A percentile compares a stretch with the other conserved stretches of the same genome.
These are phyloP conservation scores for Montipora capitata DNA, from an alignment of 92 coral and sea anemone species.

Conservation along the genomic window DNA sequence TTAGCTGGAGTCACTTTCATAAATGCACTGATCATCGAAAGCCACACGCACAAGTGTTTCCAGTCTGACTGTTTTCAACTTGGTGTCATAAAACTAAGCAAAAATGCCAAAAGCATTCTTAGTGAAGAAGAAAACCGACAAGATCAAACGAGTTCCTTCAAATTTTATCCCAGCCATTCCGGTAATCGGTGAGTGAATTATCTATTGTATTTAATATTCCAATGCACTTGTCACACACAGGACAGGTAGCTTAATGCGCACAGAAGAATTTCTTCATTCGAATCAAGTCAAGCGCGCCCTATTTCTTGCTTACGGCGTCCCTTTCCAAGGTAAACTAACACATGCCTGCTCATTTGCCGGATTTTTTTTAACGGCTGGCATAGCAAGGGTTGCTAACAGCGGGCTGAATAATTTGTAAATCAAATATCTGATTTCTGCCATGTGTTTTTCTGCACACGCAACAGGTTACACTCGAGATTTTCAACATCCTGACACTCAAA, in stretches of 20 bases:
- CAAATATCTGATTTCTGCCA: slow-evolving; percentile 77
- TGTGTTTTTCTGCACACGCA: slow-evolving; percentile 79
- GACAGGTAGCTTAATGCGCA: slow-evolving; percentile 65
- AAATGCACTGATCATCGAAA: slow-evolving; percentile 9
- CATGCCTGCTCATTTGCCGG: slow-evolving; percentile 37
- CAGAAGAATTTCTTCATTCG: slow-evolving; percentile 16
- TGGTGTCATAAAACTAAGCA: background rate
- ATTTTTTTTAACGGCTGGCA: slow-evolving; percentile 39
- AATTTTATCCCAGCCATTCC: slow-evolving; percentile 70
- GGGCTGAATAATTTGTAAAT: slow-evolving; percentile 51
- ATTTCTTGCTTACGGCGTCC: background rate
- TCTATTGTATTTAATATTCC: slow-evolving; percentile 28
- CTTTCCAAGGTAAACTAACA: background rate
- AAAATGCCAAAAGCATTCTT: slow-evolving; percentile 94
- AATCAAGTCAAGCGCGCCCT: background rate
- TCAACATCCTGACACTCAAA: slow-evolving; percentile 60
- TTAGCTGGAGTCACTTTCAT: slow-evolving; percentile 30
- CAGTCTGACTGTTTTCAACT: background rate
- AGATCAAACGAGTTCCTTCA: slow-evolving; percentile 67
- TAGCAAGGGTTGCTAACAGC: slow-evolving; percentile 52
- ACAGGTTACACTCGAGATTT: slow-evolving; percentile 77
- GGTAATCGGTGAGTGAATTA: slow-evolving; percentile 78
- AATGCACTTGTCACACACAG: slow-evolving; percentile 79
- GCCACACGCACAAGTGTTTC: slow-evolving; percentile 20
- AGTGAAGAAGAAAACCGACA: slow-evolving; percentile 84